Evolutionary conservation across 2,888 invertebrate species (phyloP), one percentile per base, ranked within the genome.

Genomic region (Cepaea hortensis): DNA sequence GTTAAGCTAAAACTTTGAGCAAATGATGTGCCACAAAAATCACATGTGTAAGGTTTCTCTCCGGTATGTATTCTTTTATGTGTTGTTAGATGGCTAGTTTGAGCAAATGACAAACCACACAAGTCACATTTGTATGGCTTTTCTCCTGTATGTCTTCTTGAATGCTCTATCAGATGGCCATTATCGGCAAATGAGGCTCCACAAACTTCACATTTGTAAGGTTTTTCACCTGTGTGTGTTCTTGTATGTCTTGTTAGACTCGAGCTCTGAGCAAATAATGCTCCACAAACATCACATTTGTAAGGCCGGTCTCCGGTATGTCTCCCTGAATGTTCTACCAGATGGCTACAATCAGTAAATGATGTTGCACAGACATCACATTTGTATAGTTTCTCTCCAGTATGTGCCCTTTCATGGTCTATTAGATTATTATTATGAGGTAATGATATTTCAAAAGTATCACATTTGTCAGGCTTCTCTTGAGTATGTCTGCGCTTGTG

Each of bases 81-180:
- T 20, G 3, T 20, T 5, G 48, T 76, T 4, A 76, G 20, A 50
- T 50, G 13, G 18, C 7, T 4, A 15, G 9, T 15, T 2, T 20
- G 20, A 18, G 75, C 9, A 50, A 76, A 76, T 15, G 18, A 18
- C 5, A 15, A 7, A 20, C 50, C 75, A 76, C 75, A 76, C 3
- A 77, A n/a, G 23, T 55, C 77, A 55, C 77, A 77, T 13, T 77
- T 6, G 61, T n/a, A 77, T n/a, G 77, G 77, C 23, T 61, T 77
- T 55, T 20, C 23, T 55, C 55, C 61, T 3, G 77, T 55, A 55
- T 77, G 77, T n/a, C n/a, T 77, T 61, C n/a, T 55, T n/a, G 18
- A 55, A n/a, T 77, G 77, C 9, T 11, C 55, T 7, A 23, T 55
- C n/a, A 77, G 23, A 23, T 77, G 48, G 7, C 55, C 23, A 2